Percentiles rank a stretch among this genome's conserved stretches.
phyloP scores from a whole-genome alignment of 2,888 invertebrate species.

The Microctonus brassicae region DNA sequence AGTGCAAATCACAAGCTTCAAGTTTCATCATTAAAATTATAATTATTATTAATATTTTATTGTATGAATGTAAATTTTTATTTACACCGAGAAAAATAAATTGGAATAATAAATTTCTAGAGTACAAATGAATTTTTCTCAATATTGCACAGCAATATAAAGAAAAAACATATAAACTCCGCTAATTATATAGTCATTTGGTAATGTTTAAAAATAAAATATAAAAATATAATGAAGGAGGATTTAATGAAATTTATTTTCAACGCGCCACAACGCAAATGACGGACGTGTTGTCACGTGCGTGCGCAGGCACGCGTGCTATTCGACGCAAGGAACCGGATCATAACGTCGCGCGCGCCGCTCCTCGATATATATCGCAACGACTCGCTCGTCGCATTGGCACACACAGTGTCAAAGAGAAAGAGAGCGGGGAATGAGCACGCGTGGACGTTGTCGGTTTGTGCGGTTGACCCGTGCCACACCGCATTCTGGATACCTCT shows the following conservation, averaged over 20 bases:
- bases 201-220: too few relatives aligned
- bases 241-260: conserved; percentile 10
- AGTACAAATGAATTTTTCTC: too few relatives aligned
- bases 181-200: too few relatives aligned
- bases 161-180: neutral
- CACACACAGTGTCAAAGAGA: conserved; percentile 29
- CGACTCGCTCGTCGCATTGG: conserved; percentile 7
- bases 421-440: conserved; percentile 43
- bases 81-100: too few relatives aligned
- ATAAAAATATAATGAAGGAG: too few relatives aligned
- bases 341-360: conserved; percentile 17
- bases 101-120: too few relatives aligned
- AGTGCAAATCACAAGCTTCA: conserved; percentile 13
- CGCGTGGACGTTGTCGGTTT: conserved; percentile 67
- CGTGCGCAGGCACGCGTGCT: conserved; percentile 40
- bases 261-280: conserved; percentile 20
- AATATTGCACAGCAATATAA: too few relatives aligned
- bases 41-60: neutral
- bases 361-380: conserved; percentile 19
- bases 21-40: too few relatives aligned
- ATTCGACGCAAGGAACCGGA: conserved; percentile 38
- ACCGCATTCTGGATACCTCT: conserved; percentile 62
- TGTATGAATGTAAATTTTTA: too few relatives aligned
- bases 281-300: conserved; percentile 23
- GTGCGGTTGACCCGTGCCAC: conserved; percentile 66